Conservation (phyloP, 64 coral and sea anemone genomes). For the Anthopleura sola region DNA sequence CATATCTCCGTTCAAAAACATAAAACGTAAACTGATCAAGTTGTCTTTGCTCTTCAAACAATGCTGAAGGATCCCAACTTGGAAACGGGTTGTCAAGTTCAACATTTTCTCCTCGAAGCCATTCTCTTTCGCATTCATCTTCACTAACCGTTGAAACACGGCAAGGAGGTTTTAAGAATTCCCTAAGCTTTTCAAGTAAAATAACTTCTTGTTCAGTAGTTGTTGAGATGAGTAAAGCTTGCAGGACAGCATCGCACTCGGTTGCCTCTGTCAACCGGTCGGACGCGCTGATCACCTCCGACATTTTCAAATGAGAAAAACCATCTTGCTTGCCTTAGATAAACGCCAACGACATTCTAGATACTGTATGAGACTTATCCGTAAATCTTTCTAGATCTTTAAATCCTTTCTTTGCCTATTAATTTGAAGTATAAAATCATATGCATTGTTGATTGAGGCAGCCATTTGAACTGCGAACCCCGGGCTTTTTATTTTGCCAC, state of each 20-base stretch:
- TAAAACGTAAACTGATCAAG: slow-evolving; percentile 89
- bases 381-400: slow-evolving; percentile 24
- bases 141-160: slow-evolving; percentile 36
- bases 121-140: slow-evolving; percentile 82
- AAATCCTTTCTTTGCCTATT: slow-evolving; percentile 18
- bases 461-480: slow-evolving; percentile 16
- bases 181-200: slow-evolving; percentile 64
- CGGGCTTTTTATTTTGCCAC: slow-evolving; percentile 68
- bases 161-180: slow-evolving; percentile 38
- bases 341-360: background rate
- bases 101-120: slow-evolving; percentile 55
- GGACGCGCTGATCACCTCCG: background rate
- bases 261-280: slow-evolving; percentile 17
- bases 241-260: background rate
- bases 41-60: slow-evolving; percentile 55
- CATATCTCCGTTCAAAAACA: slow-evolving; percentile 90
- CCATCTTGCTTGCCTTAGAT: slow-evolving; percentile 1
- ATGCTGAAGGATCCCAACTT: slow-evolving; percentile 53
- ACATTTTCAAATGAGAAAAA: background rate
- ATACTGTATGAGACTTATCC: background rate
- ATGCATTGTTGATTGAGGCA: background rate
- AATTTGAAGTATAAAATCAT: slow-evolving; percentile 10
- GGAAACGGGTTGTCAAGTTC: slow-evolving; percentile 80
- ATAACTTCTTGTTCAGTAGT: slow-evolving; percentile 75
- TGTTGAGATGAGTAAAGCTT: slow-evolving; percentile 44